Conservation (phyloP, 2,113 vertebrate species). For the Brachyistius frenatus region DNA sequence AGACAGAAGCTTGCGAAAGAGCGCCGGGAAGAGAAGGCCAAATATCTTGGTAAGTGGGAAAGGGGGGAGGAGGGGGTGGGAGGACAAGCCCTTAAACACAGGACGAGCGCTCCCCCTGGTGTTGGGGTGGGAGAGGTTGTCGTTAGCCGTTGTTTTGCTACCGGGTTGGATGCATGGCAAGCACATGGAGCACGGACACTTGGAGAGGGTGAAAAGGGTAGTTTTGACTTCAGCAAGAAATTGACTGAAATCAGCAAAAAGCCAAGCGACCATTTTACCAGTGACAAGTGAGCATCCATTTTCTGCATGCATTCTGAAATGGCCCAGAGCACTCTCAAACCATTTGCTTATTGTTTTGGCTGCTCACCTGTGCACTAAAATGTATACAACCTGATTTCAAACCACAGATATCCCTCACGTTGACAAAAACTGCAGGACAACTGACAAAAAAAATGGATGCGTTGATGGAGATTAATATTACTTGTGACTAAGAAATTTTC, state of each 20-base stretch:
- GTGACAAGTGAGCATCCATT: not conserved
- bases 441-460: too few species aligned
- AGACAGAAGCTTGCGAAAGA: conserved; percentile 94
- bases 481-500: not conserved
- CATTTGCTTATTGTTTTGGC: conserved; percentile 8
- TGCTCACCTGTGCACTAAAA: conserved; percentile 19
- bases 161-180: conserved; percentile 33
- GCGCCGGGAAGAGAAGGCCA: conserved; percentile 93
- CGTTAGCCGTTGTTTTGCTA: not conserved
- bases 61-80: not conserved
- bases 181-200: conserved; percentile 16
- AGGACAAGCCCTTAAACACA: not conserved
- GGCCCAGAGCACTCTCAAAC: not conserved
- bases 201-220: conserved; percentile 9
- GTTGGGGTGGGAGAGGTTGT: conserved; percentile 49
- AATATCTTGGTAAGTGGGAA: conserved; percentile 91
- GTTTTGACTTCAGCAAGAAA: conserved; percentile 16
- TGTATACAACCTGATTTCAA: not conserved
- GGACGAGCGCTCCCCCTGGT: conserved; percentile 74
- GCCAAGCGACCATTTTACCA: conserved; percentile 35
- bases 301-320: conserved; percentile 43
- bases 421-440: not conserved
- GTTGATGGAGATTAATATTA: not conserved
- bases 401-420: not conserved
- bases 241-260: conserved; percentile 1